Evolutionary conservation across 1,140 invertebrate species (phyloP), one percentile per base, ranked within the genome.

Genomic region (Heliconius himera): DNA sequence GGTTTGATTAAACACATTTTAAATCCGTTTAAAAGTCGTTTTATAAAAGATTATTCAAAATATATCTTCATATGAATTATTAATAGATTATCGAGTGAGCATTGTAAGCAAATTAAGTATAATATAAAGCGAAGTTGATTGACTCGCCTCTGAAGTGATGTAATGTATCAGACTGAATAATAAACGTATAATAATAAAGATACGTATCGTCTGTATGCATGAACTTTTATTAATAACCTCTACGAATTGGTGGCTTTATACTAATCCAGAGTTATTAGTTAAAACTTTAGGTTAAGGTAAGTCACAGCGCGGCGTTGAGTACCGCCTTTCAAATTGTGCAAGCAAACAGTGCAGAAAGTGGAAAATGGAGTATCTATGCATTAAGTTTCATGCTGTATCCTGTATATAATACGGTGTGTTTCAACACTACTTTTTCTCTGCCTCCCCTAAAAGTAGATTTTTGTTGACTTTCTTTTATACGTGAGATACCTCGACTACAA

Each of bases 191-290:
- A 60, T 66, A 66, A 26, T 66, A 66, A 66, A 60, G 3, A 22
- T 11, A 60, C 2, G 54, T 60, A 81, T 81, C 77, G 70, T 36
- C 38, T 60, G 54, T 60, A 20, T 22, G 54, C n/a, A 11, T 36
- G 6, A 36, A 11, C 54, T 56, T 9, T n/a, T 56, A 56, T 0
- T 0, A 46, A 46, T 46, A 46, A 4, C 3, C 41, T 46, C 13
- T 46, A 16, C 41, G 13, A 46, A 1, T 46, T 46, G 13, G 13
- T 46, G 3, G 4, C 16, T 46, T 46, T 16, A 46, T 46, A 46
- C 13, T 46, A 46, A 3, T 46, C 41, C 13, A 46, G 41, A 46
- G 13, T 46, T 16, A 16, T 16, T 46, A 16, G 4, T 46, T 46
- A 0, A 16, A 46, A 46, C 13, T 13, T 46, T 16, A 46, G 3